These are phyloP conservation scores for Leucophenga varia DNA, from an alignment of 1,140 invertebrate species.

Conservation along the genomic window DNA sequence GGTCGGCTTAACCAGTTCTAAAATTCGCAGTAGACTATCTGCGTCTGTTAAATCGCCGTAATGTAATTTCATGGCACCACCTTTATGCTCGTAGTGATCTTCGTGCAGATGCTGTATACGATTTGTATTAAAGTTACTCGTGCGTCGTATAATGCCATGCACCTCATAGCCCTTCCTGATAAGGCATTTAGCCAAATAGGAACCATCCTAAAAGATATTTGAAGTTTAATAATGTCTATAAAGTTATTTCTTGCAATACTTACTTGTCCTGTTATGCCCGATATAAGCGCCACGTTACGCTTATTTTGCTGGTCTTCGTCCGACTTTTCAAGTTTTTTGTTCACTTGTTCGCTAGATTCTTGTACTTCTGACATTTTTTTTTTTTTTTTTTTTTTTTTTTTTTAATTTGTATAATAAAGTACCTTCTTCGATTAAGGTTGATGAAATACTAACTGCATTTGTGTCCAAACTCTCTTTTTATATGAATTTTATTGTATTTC, in stretches of 20 bases:
- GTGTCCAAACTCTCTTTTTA: too few relatives aligned
- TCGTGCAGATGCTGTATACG: conserved; percentile 95
- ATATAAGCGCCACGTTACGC: conserved; percentile 79
- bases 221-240: not conserved
- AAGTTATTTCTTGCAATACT: conserved; percentile 8
- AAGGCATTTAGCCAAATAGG: conserved; percentile 95
- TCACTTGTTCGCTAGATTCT: too few relatives aligned
- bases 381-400: too few relatives aligned
- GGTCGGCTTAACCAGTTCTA: conserved; percentile 79
- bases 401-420: too few relatives aligned
- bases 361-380: too few relatives aligned
- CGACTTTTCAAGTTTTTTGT: too few relatives aligned
- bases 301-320: too few relatives aligned
- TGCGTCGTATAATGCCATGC: conserved; percentile 92
- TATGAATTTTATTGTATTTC: too few relatives aligned
- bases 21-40: conserved; percentile 94
- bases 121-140: conserved; percentile 95
- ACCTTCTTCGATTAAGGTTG: too few relatives aligned
- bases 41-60: conserved; percentile 99
- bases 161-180: conserved; percentile 94
- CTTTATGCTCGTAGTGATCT: conserved; percentile 80
- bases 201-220: conserved; percentile 86
- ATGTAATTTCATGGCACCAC: conserved; percentile 89
- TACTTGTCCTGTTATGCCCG: conserved; percentile 93
- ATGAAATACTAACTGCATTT: too few relatives aligned